Conservation (phyloP, 2,113 vertebrate species). For the Paracyprichromis sp. region DNA sequence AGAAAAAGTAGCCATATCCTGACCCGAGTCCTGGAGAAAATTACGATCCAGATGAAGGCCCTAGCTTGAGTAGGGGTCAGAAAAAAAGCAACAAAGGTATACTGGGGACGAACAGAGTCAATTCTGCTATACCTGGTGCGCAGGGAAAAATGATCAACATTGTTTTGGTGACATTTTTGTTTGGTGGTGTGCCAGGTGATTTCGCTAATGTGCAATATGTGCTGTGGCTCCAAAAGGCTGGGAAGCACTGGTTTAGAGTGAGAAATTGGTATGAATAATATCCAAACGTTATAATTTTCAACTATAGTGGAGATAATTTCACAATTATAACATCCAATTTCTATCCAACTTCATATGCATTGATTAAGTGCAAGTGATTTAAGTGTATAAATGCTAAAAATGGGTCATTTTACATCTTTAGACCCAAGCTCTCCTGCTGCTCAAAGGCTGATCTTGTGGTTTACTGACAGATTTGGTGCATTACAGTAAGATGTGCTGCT, state of each 20-base stretch:
- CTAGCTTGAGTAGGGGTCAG: not conserved
- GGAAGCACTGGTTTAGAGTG: rapidly evolving
- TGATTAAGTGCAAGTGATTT: not conserved
- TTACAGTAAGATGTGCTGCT: not conserved
- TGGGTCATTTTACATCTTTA: not conserved
- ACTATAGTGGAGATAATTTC: not conserved
- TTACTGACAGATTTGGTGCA: not conserved
- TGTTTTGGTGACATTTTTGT: not conserved
- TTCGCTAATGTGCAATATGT: not conserved
- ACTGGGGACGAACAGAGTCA: rapidly evolving
- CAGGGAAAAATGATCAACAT: not conserved
- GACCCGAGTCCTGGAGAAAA: not conserved
- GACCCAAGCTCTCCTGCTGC: not conserved
- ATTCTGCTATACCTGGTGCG: not conserved
- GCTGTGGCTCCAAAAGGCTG: not conserved
- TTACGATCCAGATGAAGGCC: not conserved
- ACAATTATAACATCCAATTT: not conserved
- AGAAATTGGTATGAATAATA: not conserved
- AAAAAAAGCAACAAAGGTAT: not conserved
- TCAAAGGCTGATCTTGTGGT: not conserved
- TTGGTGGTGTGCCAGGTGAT: rapidly evolving
- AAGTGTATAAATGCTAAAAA: not conserved
- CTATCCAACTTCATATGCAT: not conserved
- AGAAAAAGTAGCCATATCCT: not conserved
- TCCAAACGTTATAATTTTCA: not conserved